Evolutionary conservation across 2,888 invertebrate genomes (phyloP), one percentile per base, ranked within the genome.

Genomic region (Callyntrura sp.): DNA sequence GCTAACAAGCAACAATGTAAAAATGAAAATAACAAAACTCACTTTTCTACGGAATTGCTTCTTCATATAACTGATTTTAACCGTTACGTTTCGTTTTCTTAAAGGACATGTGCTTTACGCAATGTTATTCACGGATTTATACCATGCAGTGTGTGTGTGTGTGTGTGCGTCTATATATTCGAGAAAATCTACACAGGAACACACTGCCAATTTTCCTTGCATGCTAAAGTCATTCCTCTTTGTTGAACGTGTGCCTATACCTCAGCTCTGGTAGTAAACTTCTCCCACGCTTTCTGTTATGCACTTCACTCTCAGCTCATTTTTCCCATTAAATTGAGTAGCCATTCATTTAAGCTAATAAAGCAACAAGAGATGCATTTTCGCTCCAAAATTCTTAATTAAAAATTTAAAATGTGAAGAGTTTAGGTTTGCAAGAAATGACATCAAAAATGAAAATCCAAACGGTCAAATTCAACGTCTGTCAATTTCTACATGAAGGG

Each of bases 1-100:
- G 81, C 68, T 81, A 87, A 57, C 70, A 81, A 68, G 55, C 70
- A 81, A 79, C 48, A 68, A 57, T 68, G 60, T 79, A 85, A 90
- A 73, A 81, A 90, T 86, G 73, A 90, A 76, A 88, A 78, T 83
- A 85, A 85, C 90, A 90, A 90, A 90, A 90, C 90, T 90, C 90
- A 90, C 90, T 90, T 90, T 90, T 90, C 90, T 86, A 78, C 70
- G 73, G 86, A 90, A 90, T 83, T 73, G 55, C 65, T 57, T 90
- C 51, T 85, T 83, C 76, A 70, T 73, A n/a, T n/a, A 81, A 14
- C 81, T 85, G 90, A 90, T 90, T n/a, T n/a, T 85, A 85, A 90
- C 90, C 90, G 90, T 90, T 90, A 85, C 25, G 70, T 85, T 81
- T 82, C 35, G 62, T 23, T 73, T 57, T 79, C 35, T 43, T 87